Base-by-base conservation (phyloP, 2,797 vertebrate genomes). In the Mallotus villosus region DNA sequence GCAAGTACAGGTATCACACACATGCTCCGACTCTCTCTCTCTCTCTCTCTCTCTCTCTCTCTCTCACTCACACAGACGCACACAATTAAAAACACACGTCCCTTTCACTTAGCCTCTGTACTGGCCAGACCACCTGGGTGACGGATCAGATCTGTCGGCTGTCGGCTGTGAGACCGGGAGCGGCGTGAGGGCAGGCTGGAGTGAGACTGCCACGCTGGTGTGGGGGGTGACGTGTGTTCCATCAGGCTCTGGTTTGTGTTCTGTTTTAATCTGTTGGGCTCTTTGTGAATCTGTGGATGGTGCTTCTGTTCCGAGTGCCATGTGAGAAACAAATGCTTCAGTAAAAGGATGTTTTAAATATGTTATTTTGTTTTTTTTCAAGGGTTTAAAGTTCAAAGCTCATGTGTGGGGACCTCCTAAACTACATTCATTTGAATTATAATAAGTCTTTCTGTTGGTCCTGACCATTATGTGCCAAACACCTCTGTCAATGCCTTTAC, bases 381-480 rank as follows among this genome's bases (percentile, higher is more conserved):
- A 91, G 89, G 89, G 91, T 91, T 92, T 93, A 90, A 92, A 91
- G 89, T 91, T 89, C 88, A 91, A 91, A 92, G 87, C 87, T 89
- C 88, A 88, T 89, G 80, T 76, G 80, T 84, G 82, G 87, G 87
- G 87, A 88, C 86, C 87, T 87, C 84, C 83, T 84, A 78, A 85
- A 83, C 82, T 85, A 87, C 88, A 87, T 86, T 89, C 87, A 84
- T 85, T 88, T 88, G 84, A 88, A 91, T 90, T 91, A 89, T 92
- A 88, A 92, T 79, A 83, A 86, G 80, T 81, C 81, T 87, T 87
- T 93, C 76, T 86, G 88, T 93, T 91, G 86, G 88, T 92, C 89
- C 64, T 79, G 91, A 92, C 90, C 87, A 88, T 86, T 86, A 46
- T 92, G 93, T 94, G 93, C 93, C 93, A 94, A 94, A 94, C 84